Percentiles rank a stretch among this genome's conserved stretches.
These are phyloP conservation scores for Drosophila suzukii DNA, from an alignment of 1,140 invertebrate genomes.

Conservation along the genomic window DNA sequence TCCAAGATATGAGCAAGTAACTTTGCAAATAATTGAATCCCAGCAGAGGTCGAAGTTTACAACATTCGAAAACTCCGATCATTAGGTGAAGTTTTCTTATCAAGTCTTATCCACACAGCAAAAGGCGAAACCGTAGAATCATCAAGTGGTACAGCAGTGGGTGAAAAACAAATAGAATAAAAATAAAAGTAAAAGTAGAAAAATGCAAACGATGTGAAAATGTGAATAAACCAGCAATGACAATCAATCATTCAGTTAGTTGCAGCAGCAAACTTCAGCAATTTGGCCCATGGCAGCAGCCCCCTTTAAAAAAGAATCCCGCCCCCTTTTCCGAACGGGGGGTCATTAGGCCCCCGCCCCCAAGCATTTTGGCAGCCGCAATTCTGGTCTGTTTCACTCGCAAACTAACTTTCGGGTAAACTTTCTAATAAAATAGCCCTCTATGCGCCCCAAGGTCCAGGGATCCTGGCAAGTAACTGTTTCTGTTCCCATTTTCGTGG, in stretches of 20 bases:
- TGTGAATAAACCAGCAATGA: slow-evolving; percentile 70
- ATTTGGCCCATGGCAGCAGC: slow-evolving; percentile 38
- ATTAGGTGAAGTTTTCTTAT: slow-evolving; percentile 56
- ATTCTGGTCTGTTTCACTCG: slow-evolving; percentile 70
- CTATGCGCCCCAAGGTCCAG: slow-evolving; percentile 45
- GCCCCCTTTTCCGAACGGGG: slow-evolving; percentile 17
- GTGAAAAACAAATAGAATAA: slow-evolving; percentile 22
- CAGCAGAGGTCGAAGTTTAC: slow-evolving; percentile 28
- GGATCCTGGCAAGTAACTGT: slow-evolving; percentile 22
- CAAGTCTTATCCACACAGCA: slow-evolving; percentile 43
- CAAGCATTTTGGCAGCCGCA: slow-evolving; percentile 62
- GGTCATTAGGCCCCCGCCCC: slow-evolving; percentile 56
- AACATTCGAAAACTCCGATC: slow-evolving; percentile 42
- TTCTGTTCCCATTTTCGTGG: slow-evolving; percentile 18
- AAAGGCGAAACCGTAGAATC: slow-evolving; percentile 11
- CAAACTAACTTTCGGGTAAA: slow-evolving; percentile 75
- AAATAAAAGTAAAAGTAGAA: slow-evolving; percentile 19
- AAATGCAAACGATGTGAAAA: slow-evolving; percentile 60
- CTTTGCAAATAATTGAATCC: slow-evolving; percentile 37
- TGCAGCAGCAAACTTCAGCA: slow-evolving; percentile 65
- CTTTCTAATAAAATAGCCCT: slow-evolving; percentile 80
- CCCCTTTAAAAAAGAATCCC: slow-evolving; percentile 6
- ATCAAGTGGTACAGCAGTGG: slow-evolving; percentile 38
- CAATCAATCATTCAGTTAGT: slow-evolving; percentile 76
- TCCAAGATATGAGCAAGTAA: slow-evolving; percentile 2